Evolutionary conservation across 2,888 invertebrate genomes (phyloP).

Genomic region (Eretmocerus hayati): DNA sequence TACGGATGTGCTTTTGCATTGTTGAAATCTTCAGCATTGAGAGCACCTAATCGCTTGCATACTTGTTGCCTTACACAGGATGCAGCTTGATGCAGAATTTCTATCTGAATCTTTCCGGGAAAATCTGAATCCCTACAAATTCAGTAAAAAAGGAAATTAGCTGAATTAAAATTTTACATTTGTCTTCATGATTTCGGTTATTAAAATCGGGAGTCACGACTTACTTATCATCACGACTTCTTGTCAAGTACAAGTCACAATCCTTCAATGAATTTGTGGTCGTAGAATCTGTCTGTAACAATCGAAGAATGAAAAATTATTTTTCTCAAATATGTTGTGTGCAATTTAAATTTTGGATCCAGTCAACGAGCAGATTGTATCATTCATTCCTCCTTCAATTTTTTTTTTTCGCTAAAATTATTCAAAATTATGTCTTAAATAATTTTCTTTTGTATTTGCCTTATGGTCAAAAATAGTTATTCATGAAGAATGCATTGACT

Average conservation of each 20-base stretch:
- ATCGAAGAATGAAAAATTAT: no score
- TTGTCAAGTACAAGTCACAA: conserved; percentile 2
- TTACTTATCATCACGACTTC: neutral
- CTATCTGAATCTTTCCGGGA: neutral
- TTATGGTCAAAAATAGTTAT: no score
- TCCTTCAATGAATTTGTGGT: neutral
- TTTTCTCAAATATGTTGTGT: no score
- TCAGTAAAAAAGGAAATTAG: neutral
- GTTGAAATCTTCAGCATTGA: neutral
- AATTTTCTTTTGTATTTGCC: no score
- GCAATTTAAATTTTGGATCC: no score
- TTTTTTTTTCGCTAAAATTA: no score
- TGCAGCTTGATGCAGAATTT: conserved; percentile 9
- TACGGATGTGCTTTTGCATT: conserved; percentile 4
- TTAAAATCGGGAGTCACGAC: neutral
- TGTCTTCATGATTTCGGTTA: no score
- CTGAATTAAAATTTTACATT: no score
- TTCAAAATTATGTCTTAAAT: no score
- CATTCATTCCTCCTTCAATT: no score
- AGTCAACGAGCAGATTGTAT: no score
- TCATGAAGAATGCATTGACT: no score
- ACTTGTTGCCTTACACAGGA: neutral
- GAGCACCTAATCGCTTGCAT: conserved; percentile 1
- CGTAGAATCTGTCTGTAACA: neutral
- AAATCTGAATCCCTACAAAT: neutral